Base-by-base conservation (phyloP, 2,888 invertebrate species). In the Encarsia formosa region DNA sequence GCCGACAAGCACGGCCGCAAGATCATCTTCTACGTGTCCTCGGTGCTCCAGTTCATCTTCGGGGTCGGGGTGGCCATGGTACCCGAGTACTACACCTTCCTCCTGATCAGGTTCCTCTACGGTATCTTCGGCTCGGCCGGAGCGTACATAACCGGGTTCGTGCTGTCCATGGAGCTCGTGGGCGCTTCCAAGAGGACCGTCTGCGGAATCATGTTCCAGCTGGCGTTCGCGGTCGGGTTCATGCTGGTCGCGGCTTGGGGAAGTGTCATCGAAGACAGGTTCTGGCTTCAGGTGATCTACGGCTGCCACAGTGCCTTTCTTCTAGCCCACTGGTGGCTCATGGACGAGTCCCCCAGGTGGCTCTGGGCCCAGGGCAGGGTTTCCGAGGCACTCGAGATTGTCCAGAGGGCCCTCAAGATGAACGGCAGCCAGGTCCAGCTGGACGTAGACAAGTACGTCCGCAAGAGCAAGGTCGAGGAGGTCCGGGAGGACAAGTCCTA, bases 301-400 rank as follows among this genome's bases (percentile, higher is more conserved):
- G 91, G 90, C 2, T 74, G 88, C 24, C 91, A 91, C 64, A 81
- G 86, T 44, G 72, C 83, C 16, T 68, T 89, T 0, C 78, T 91
- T 1, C 73, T 91, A 26, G 86, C 83, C 1, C 90, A 91, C 67
- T 89, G 88, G 81, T 91, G 91, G 91, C 75, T 89, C 4, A 86
- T 92, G 81, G 91, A 91, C 63, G 91, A 92, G 75, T 91, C 91
- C 6, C 90, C 91, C 0, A 80, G 91, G 15, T 92, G 91, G 91
- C 73, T 91, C 6, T 91, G 91, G 91, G 83, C 86, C 29, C 88
- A 91, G 68, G 91, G 90, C 1, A 79, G 85, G 40, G 76, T 80
- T 0, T 79, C 79, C 43, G 87, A 91, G 73, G 85, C 91, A 0
- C 80, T 90, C 0, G 78, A 80, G 9, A 88, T 91, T 56, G 81